phyloP scores from a whole-genome alignment of 1,140 invertebrate species.

The Alviniconcha marisindica region DNA sequence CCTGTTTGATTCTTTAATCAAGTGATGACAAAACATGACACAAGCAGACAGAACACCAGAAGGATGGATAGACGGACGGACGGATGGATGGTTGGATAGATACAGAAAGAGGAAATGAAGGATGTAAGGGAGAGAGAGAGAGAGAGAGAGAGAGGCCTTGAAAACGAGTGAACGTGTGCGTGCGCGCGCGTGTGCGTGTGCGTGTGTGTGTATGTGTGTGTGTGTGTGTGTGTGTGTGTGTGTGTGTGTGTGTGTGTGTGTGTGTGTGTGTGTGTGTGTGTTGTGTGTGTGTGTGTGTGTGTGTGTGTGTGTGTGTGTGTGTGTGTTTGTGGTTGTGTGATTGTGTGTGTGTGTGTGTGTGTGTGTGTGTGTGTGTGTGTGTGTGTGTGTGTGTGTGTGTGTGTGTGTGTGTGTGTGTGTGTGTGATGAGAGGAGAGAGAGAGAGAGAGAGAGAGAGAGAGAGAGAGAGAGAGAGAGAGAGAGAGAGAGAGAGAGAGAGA shows the following conservation, averaged over 20 bases:
- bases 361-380: conserved; percentile 1
- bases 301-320: not conserved
- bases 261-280: conserved; percentile 12
- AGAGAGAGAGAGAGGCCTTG: too few species aligned
- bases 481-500: not conserved
- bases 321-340: not conserved
- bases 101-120: too few species aligned
- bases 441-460: conserved; percentile 1
- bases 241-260: conserved; percentile 17
- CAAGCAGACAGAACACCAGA: too few species aligned
- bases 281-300: not conserved
- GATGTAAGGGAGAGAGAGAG: too few species aligned
- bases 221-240: not conserved
- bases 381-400: not conserved
- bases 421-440: not conserved
- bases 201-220: not conserved
- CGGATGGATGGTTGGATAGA: too few species aligned
- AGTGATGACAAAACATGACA: too few species aligned
- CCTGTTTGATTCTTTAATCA: too few species aligned
- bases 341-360: conserved; percentile 10
- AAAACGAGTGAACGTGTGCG: not conserved
- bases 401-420: not conserved
- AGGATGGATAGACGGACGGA: too few species aligned
- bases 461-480: conserved; percentile 4
- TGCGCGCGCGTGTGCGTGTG: not conserved